A percentile compares a stretch with the other conserved stretches of the same genome.
Conservation (phyloP, 2,113 vertebrate genomes). For the Thamnaconus septentrionalis region DNA sequence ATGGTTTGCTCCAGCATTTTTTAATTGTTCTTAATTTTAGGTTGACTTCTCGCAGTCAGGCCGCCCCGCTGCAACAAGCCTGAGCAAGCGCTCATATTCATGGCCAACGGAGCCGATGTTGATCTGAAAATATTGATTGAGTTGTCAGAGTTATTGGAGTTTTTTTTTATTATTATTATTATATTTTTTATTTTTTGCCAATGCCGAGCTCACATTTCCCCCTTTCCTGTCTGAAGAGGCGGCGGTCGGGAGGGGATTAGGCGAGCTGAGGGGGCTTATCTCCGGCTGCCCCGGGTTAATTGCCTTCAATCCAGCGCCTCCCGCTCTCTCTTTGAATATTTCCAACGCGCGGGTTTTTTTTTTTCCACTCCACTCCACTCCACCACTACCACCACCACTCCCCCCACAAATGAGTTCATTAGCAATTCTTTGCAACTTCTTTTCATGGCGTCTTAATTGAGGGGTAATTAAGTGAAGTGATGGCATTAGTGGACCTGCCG, state of each 20-base stretch:
- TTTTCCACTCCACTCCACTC: no score
- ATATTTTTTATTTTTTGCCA: no score
- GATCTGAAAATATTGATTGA: slow-evolving; percentile 35
- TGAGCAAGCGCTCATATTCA: not conserved
- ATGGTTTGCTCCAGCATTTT: not conserved
- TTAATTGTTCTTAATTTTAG: not conserved
- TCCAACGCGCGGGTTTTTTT: slow-evolving; percentile 25
- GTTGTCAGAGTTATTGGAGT: slow-evolving; percentile 1
- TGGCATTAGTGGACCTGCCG: slow-evolving; percentile 64
- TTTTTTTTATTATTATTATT: slow-evolving; percentile 14
- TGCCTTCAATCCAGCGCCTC: slow-evolving; percentile 53
- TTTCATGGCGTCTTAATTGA: slow-evolving; percentile 74
- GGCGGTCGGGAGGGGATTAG: not conserved
- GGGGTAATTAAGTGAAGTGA: slow-evolving; percentile 77
- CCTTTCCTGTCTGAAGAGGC: not conserved
- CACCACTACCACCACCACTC: no score
- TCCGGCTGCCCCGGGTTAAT: slow-evolving; percentile 62
- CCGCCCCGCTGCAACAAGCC: no score
- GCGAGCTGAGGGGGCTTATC: slow-evolving; percentile 38
- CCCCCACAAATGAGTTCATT: slow-evolving; percentile 73
- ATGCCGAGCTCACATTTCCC: slow-evolving; percentile 24
- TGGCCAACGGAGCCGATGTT: slow-evolving; percentile 13
- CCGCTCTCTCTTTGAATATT: slow-evolving; percentile 58
- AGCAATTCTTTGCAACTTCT: slow-evolving; percentile 74
- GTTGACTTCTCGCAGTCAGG: no score